Evolutionary conservation across 2,113 vertebrate genomes (phyloP), one percentile per base, ranked within the genome.

Genomic region (Toxotes jaculatrix): DNA sequence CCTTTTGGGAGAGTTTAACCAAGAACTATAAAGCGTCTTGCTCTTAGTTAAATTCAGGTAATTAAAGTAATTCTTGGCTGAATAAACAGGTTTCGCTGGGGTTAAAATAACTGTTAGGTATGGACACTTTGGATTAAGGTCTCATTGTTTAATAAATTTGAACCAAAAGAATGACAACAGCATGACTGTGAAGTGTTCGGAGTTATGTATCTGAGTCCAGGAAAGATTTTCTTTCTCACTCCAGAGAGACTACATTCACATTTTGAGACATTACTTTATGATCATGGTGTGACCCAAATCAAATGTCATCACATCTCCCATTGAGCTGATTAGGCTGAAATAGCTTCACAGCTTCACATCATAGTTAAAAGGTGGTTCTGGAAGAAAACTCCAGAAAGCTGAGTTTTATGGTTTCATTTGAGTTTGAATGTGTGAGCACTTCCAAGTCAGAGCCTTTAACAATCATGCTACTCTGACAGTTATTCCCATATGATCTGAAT

Each of bases 401-500:
- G 16, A 4, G 7, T 63, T 64, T 32, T 10, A 21, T 65, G n/a
- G 42, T 32, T 47, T 63, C 47, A 36, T n/a, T 42, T 59, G 53
- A 80, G 59, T 59, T 47, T 74, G 42, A 80, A 32, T 40, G 23
- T 57, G 51, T 31, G 53, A 70, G 17, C 27, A 31, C 34, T 13
- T 61, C 21, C n/a, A 36, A 23, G 53, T 62, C 73, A 47, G 23
- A 64, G 34, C 56, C 42, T 10, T 68, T 38, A 72, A 43, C 32
- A 34, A 64, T 69, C 68, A n/a, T 36, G 16, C 55, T 34, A 4
- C 76, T 72, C 5, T 64, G 66, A 72, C 66, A 76, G 38, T 57
- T 68, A 72, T 76, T 87, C 19, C 59, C 63, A 66, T 61, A 55
- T 68, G 62, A 77, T 79, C 36, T 66, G 56, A 69, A 77, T 65